Conservation (phyloP, 2,113 vertebrate genomes). For the Sinocyclocheilus grahami region DNA sequence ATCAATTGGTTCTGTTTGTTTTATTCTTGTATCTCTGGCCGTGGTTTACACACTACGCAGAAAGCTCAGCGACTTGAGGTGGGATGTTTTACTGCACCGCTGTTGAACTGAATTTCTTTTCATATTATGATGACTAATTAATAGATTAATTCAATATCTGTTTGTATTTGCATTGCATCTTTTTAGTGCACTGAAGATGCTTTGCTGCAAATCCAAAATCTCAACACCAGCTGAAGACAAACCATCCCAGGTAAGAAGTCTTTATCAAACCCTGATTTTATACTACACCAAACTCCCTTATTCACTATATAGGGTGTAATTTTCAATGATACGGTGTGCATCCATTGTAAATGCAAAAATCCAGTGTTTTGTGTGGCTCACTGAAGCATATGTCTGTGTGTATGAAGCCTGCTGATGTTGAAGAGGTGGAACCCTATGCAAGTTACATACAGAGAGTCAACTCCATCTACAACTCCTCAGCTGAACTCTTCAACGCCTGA, state of each 20-base stretch:
- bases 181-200: not conserved
- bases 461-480: constrained; percentile 78
- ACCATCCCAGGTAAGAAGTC: constrained; percentile 42
- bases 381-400: not conserved
- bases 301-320: not conserved
- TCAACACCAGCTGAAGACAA: constrained; percentile 39
- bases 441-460: constrained; percentile 78
- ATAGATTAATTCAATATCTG: not conserved
- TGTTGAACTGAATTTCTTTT: not conserved
- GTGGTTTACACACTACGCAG: not conserved
- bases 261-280: not conserved
- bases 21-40: not conserved
- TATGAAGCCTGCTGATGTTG: constrained; percentile 65
- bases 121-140: not conserved
- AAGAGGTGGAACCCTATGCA: constrained; percentile 76
- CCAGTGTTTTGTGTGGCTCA: not conserved
- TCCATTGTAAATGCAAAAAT: not conserved
- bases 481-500: constrained; percentile 61
- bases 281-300: not conserved
- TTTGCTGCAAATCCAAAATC: constrained; percentile 48
- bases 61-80: constrained; percentile 23
- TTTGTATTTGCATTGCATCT: not conserved
- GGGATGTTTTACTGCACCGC: not conserved
- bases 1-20: not conserved
- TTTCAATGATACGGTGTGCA: not conserved